Conservation (phyloP, 2,888 invertebrate species). For the Panopea generosa region DNA sequence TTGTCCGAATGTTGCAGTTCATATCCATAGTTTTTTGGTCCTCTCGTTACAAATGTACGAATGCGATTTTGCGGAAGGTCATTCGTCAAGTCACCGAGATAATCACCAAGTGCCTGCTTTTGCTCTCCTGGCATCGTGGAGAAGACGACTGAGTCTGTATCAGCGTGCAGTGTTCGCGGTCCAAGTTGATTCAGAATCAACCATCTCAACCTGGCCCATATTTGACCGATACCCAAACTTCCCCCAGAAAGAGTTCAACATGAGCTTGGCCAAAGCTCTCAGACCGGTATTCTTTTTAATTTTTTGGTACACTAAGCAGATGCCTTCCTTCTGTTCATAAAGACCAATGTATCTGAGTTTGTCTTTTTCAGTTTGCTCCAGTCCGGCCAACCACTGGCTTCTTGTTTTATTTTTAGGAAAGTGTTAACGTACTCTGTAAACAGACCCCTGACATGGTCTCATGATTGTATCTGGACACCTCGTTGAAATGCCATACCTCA, state of each 20-base stretch:
- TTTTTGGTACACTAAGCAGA: constrained; percentile 27
- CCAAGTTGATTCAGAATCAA: constrained; percentile 6
- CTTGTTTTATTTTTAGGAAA: constrained; percentile 70
- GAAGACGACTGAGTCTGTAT: constrained; percentile 42
- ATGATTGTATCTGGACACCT: constrained; percentile 34
- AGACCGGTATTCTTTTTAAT: constrained; percentile 49
- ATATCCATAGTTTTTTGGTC: constrained; percentile 82
- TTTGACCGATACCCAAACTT: too few species aligned
- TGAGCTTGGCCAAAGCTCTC: constrained; percentile 47
- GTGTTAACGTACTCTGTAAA: constrained; percentile 76
- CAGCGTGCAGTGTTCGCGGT: constrained; percentile 12
- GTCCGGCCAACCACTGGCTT: constrained; percentile 70
- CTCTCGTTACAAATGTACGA: constrained; percentile 78
- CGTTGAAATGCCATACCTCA: constrained; percentile 50
- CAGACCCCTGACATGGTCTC: constrained; percentile 55
- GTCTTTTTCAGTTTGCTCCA: too few species aligned
- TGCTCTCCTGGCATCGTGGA: constrained; percentile 8
- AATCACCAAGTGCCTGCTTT: constrained; percentile 30
- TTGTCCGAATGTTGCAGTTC: constrained; percentile 29
- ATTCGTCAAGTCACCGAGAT: constrained; percentile 41
- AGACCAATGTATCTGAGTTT: too few species aligned
- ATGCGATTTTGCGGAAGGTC: constrained; percentile 47
- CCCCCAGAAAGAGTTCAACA: too few species aligned
- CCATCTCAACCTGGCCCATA: too few species aligned
- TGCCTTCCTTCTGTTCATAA: constrained; percentile 42